phyloP scores from a whole-genome alignment of 2,888 invertebrate genomes.

The Lypha dubia region DNA sequence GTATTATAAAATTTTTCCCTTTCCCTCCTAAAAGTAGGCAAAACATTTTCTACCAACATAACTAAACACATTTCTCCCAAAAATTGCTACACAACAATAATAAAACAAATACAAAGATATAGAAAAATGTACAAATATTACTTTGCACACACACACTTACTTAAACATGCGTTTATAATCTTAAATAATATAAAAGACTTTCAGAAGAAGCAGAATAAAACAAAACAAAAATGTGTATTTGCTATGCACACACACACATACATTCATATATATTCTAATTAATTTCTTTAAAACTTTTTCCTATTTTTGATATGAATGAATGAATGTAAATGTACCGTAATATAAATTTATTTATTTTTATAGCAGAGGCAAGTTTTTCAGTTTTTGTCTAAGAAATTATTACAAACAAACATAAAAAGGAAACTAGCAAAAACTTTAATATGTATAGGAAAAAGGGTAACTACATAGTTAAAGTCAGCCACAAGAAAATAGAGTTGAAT shows the following conservation, averaged over 20 bases:
- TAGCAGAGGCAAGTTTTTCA: conserved; percentile 22
- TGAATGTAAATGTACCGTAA: conserved; percentile 24
- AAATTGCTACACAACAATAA: not conserved
- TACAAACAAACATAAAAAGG: conserved; percentile 33
- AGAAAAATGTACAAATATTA: conserved; percentile 16
- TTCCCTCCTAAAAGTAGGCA: not conserved
- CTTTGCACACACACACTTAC: not conserved
- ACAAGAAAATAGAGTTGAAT: conserved; percentile 55
- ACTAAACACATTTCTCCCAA: not conserved
- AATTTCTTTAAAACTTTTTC: not conserved
- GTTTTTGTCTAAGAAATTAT: conserved; percentile 41
- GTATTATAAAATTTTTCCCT: no score
- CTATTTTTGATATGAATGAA: conserved; percentile 22
- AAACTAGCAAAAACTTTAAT: conserved; percentile 12
- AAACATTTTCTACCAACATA: not conserved
- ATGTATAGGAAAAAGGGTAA: conserved; percentile 23
- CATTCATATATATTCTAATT: no score
- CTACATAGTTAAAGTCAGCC: conserved; percentile 48
- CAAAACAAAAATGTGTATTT: not conserved
- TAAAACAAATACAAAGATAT: not conserved
- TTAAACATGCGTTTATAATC: not conserved
- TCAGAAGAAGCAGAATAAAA: not conserved
- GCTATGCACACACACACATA: not conserved
- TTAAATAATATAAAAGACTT: not conserved
- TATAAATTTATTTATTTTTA: conserved; percentile 12